Evolutionary conservation across 2,888 invertebrate genomes (phyloP), one percentile per base, ranked within the genome.

Genomic region (Drosophila antonietae): DNA sequence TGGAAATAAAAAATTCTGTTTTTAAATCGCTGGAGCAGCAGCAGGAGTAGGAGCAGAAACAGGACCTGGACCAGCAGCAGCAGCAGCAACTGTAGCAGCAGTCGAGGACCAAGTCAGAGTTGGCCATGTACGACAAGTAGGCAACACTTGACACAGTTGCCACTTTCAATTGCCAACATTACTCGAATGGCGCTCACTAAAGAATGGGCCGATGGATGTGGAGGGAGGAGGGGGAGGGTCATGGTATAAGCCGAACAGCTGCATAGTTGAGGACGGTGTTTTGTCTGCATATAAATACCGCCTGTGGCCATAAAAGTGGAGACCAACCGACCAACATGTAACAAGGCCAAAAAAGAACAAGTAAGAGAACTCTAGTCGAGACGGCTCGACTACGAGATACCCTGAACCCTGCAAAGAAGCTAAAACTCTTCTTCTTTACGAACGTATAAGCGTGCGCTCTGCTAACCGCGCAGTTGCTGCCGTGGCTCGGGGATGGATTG

Each of bases 241-340:
- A 10, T n/a, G 57, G 18, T 46, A 14, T 15, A 33, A 44, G 39
- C 12, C 20, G 46, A 47, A 64, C 18, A 37, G 55, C 57, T 69
- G 75, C 68, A 78, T 77, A 80, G 80, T 74, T 86, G 76, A 69
- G 75, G 78, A 75, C 68, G 78, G 72, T 64, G 62, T 66, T 67
- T 71, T 72, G 85, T 82, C 86, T 90, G 89, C 90, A 90, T 91
- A 91, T 91, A 91, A 91, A 91, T 91, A 91, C 91, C 91, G 91
- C 90, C 91, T 91, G 91, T 91, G 91, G 90, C 91, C 90, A 91
- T 91, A 91, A 91, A 91, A 88, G 84, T 84, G 91, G 90, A 90
- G 90, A 90, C 89, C 89, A 90, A 89, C 83, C 87, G 85, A 90
- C 88, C 90, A 87, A 86, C 88, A 90, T 89, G 86, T 78, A 85